These are phyloP conservation scores for Aspidiotus destructor DNA, from an alignment of 2,888 invertebrate species.

Conservation along the genomic window DNA sequence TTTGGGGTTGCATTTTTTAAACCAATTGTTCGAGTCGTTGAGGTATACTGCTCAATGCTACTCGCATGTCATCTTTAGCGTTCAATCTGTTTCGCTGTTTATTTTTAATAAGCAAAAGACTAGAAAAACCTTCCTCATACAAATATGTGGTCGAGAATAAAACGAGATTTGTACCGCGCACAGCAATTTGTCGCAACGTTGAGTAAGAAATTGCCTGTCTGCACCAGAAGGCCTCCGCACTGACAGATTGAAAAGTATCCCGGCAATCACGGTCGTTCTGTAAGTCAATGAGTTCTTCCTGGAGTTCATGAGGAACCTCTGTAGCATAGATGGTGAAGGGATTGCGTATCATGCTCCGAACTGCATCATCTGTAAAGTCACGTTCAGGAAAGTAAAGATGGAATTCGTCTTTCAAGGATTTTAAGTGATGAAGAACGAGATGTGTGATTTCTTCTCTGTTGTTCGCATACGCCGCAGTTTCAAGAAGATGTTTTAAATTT, in stretches of 20 bases:
- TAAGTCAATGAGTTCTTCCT: conserved; percentile 9
- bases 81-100: neutral
- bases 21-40: no score
- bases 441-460: conserved; percentile 25
- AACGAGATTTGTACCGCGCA: conserved; percentile 14
- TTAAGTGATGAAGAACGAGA: conserved; percentile 26
- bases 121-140: conserved; percentile 16
- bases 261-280: conserved; percentile 1
- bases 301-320: conserved; percentile 17
- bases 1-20: no score
- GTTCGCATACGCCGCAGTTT: conserved; percentile 1
- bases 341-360: conserved; percentile 16
- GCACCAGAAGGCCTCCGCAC: neutral
- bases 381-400: conserved; percentile 20
- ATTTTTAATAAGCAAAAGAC: conserved; percentile 24
- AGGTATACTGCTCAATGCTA: no score
- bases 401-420: conserved; percentile 25
- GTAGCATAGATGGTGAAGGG: neutral
- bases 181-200: neutral
- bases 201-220: neutral
- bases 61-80: no score
- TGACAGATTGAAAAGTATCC: neutral
- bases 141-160: conserved; percentile 18
- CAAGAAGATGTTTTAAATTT: conserved; percentile 22
- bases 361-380: conserved; percentile 3